Evolutionary conservation across 2,797 vertebrate species (phyloP).

Genomic region (Vipera ursinii): DNA sequence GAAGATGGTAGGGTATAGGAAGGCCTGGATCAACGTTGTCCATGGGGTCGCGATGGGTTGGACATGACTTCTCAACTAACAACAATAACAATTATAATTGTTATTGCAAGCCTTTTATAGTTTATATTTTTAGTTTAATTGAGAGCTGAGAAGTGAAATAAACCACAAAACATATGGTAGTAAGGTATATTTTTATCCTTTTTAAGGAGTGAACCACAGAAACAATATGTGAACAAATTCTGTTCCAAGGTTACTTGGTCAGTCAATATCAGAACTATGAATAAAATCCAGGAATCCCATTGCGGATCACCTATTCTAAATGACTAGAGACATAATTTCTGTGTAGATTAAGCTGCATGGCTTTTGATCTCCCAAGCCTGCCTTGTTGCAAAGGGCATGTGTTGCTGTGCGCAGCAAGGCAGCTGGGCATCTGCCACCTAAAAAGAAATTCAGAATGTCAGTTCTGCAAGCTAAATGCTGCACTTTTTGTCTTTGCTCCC

Average conservation of each 20-base stretch:
- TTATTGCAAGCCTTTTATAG: not conserved
- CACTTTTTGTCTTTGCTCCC: conserved; percentile 48
- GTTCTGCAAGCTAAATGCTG: conserved; percentile 51
- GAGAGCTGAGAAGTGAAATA: not conserved
- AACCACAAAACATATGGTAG: not conserved
- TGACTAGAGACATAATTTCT: not conserved
- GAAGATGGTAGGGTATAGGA: too few relatives aligned
- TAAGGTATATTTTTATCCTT: not conserved
- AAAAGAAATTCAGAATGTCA: conserved; percentile 53
- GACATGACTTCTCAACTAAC: too few relatives aligned
- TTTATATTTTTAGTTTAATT: not conserved
- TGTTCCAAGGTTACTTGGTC: conserved; percentile 21
- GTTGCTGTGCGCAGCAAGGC: conserved; percentile 21
- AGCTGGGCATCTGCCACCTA: conserved; percentile 51
- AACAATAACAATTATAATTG: not conserved
- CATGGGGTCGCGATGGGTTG: too few relatives aligned
- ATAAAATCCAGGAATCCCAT: rapidly evolving
- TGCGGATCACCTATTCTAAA: not conserved
- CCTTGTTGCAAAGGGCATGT: conserved; percentile 55
- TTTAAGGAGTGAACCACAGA: not conserved
- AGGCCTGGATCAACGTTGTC: too few relatives aligned
- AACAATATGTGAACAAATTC: not conserved
- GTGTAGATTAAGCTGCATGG: not conserved
- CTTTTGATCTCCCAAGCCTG: conserved; percentile 51
- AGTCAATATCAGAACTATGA: rapidly evolving